Percentiles rank a stretch among this genome's conserved stretches.
Conservation (phyloP, 2,113 vertebrate genomes). For the Serinus canaria region DNA sequence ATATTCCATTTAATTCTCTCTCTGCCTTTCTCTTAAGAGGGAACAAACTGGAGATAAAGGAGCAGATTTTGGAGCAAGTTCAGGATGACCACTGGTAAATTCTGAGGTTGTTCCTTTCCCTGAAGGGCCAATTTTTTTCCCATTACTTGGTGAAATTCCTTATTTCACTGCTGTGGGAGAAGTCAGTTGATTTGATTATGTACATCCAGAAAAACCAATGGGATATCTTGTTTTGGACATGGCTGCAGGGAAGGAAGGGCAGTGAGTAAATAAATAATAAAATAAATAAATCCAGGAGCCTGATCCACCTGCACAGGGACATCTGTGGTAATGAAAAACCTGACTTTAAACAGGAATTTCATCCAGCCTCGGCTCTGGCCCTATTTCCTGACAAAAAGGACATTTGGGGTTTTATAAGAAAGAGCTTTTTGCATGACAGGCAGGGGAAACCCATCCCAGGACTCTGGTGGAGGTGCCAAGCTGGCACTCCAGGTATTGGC, state of each 20-base stretch:
- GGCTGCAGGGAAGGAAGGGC: not conserved
- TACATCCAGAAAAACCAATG: not conserved
- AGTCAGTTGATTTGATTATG: not conserved
- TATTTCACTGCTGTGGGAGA: not conserved
- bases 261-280: accelerated
- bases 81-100: not conserved
- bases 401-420: not conserved
- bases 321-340: not conserved
- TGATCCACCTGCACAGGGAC: not conserved
- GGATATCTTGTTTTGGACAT: not conserved
- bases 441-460: not conserved
- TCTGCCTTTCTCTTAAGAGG: not conserved
- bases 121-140: not conserved
- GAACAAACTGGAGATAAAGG: not conserved
- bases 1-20: not conserved
- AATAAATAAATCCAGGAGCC: not conserved
- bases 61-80: not conserved
- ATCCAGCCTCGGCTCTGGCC: not conserved
- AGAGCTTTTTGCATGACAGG: not conserved
- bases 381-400: not conserved
- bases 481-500: not conserved
- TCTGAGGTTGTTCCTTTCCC: not conserved
- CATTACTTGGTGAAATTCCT: not conserved
- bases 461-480: not conserved
- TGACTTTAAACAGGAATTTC: not conserved